Base-by-base conservation (phyloP, 2,113 vertebrate species). In the Catharus minimus region DNA sequence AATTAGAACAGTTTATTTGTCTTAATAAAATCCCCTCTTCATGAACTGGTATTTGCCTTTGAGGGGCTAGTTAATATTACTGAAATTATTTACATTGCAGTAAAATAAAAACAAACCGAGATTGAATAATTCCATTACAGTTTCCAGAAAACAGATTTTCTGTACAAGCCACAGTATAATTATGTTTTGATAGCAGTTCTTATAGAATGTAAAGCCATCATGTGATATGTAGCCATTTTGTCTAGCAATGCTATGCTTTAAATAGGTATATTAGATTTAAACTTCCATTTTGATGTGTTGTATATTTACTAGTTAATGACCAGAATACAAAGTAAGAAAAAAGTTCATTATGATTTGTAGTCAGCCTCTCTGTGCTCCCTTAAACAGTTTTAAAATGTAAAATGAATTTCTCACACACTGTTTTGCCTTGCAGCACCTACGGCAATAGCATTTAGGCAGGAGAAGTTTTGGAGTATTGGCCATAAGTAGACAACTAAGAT, bases 11-110 rank as follows among this genome's bases (percentile, higher is more conserved):
- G 53, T 95, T 95, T 89, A 92, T 95, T 95, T 96, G 71, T 94
- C 94, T 98, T 96, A 95, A 96, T 96, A 97, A 96, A 97, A 96
- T 92, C 89, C 95, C 94, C 95, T 92, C 95, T 85, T 96, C 69
- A 22, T 95, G 87, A 94, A 92, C 78, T 77, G 92, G 21, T 56
- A 95, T 93, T 97, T 96, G 91, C 92, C 93, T 97, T 94, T 78
- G 94, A 96, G 88, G 92, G 69, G 91, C 89, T 87, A 92, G 91
- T 96, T 95, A 96, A 92, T 92, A 94, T 97, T 96, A 94, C 53
- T 94, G 94, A 94, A 84, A 90, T 95, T 97, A 97, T 96, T 97
- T 97, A 97, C 94, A 97, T 6, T 96, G 87, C 88, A 93, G 77
- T 95, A 67, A 97, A 96, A 93, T 94, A 96, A 95, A 96, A 95